Evolutionary conservation across 2,797 vertebrate genomes (phyloP), one percentile per base, ranked within the genome.

Genomic region (Thalassophryne amazonica): DNA sequence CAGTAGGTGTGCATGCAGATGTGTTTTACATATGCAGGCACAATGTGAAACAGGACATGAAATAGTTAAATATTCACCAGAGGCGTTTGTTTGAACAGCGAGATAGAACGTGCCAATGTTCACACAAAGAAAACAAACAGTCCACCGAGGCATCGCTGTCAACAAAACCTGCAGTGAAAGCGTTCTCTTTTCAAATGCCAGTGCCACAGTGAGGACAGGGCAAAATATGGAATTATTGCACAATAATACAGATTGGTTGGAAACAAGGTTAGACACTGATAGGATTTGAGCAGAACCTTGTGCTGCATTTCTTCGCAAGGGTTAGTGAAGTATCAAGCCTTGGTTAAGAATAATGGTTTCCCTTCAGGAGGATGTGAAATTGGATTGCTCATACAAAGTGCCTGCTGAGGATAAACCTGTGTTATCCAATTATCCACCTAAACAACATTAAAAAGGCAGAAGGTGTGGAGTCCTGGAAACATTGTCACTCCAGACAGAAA

Each of bases 301-400:
- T 83, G 83, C 80, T 66, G 77, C 80, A 75, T 91, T 90, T 89
- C 80, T 86, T 84, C 71, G 71, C 83, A 84, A 83, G 80, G 88
- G 89, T 91, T 89, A 90, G 80, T 82, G 80, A 77, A 86, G 86
- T 84, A 88, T 89, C 85, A 83, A 85, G 84, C 86, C 82, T 88
- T 86, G 83, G 86, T 89, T 88, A 86, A 89, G 89, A 89, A 90
- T 90, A 91, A 91, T 91, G 87, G 88, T 75, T 89, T 89, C 79
- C 88, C 88, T 89, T 90, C 86, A 89, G 86, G 83, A 89, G 85
- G 83, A 91, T 90, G 88, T 89, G 90, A 90, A 92, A 92, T 91
- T 91, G 88, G 89, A 92, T 92, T 91, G 88, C 89, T 90, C 86
- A 91, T 89, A 91, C 87, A 91, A 90, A 91, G 86, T 90, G 89